Evolutionary conservation across 2,888 invertebrate genomes (phyloP).

Genomic region (Acholoe squamosa): DNA sequence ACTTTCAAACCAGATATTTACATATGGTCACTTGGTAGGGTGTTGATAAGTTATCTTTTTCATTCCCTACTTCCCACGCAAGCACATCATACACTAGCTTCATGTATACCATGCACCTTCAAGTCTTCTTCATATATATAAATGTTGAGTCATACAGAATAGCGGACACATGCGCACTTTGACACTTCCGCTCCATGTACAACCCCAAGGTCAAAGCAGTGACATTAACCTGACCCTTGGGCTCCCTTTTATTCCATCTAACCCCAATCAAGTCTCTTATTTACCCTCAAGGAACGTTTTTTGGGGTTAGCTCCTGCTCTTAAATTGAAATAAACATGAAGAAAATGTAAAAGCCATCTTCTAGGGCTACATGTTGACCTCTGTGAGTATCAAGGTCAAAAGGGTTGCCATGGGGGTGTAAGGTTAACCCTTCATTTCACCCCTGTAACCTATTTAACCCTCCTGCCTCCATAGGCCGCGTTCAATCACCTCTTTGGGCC

Average conservation of each 20-base stretch:
- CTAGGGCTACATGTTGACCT: not conserved
- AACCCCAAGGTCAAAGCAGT: constrained; percentile 24
- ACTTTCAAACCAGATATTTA: too few relatives aligned
- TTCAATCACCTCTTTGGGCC: not conserved
- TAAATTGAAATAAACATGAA: too few relatives aligned
- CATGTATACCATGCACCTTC: not conserved
- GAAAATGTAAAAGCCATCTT: not conserved
- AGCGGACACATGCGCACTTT: constrained; percentile 45
- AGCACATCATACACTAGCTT: not conserved
- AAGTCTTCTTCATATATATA: too few relatives aligned
- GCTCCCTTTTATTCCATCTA: not conserved
- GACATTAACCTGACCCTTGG: not conserved
- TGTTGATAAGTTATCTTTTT: too few relatives aligned
- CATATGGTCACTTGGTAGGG: too few relatives aligned
- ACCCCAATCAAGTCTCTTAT: not conserved
- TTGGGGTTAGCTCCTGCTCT: too few relatives aligned
- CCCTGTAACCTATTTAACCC: constrained; percentile 33
- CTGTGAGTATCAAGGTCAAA: not conserved
- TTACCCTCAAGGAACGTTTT: not conserved
- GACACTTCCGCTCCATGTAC: constrained; percentile 30
- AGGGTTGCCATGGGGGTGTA: constrained; percentile 6
- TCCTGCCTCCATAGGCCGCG: not conserved
- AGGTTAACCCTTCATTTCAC: constrained; percentile 40
- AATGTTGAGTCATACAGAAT: constrained; percentile 30
- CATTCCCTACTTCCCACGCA: not conserved